Conservation (phyloP, 2,113 vertebrate species). For the Toxotes jaculatrix region DNA sequence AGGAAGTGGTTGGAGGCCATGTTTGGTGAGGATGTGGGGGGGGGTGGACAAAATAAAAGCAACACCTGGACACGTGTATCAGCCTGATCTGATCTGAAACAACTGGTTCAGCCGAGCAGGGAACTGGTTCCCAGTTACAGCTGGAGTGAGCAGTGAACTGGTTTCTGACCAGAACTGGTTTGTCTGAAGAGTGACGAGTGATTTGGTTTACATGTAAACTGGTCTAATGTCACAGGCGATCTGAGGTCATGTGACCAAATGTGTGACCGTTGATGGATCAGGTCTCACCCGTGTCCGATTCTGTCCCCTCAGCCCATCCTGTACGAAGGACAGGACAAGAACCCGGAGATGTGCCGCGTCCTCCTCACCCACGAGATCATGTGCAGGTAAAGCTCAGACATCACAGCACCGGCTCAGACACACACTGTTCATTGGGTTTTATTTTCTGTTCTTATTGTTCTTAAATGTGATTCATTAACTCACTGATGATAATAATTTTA, state of each 20-base stretch:
- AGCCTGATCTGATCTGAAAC: not conserved
- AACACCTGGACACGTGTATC: slow-evolving; percentile 4
- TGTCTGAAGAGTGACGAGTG: too few species aligned
- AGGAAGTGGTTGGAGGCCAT: slow-evolving; percentile 31
- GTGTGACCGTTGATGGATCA: too few species aligned
- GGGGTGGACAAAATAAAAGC: slow-evolving; percentile 5
- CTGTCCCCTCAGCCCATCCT: slow-evolving; percentile 88
- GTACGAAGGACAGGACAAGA: slow-evolving; percentile 97
- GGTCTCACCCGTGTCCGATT: slow-evolving; percentile 16
- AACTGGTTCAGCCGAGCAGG: too few species aligned
- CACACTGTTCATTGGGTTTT: too few species aligned
- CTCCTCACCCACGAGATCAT: slow-evolving; percentile 96
- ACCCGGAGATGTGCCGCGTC: slow-evolving; percentile 98
- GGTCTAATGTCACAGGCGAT: not conserved
- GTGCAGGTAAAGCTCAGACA: slow-evolving; percentile 87
- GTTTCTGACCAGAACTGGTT: too few species aligned
- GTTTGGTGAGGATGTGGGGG: slow-evolving; percentile 36
- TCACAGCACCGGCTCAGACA: too few species aligned
- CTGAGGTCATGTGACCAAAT: too few species aligned
- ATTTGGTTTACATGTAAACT: not conserved
- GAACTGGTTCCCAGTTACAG: slow-evolving; percentile 11
- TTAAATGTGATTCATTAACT: too few species aligned
- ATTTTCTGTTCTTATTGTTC: too few species aligned
- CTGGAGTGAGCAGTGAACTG: too few species aligned
- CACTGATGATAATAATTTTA: too few species aligned